Conservation (phyloP, 2,797 vertebrate species). For the Sphaeramia orbicularis region DNA sequence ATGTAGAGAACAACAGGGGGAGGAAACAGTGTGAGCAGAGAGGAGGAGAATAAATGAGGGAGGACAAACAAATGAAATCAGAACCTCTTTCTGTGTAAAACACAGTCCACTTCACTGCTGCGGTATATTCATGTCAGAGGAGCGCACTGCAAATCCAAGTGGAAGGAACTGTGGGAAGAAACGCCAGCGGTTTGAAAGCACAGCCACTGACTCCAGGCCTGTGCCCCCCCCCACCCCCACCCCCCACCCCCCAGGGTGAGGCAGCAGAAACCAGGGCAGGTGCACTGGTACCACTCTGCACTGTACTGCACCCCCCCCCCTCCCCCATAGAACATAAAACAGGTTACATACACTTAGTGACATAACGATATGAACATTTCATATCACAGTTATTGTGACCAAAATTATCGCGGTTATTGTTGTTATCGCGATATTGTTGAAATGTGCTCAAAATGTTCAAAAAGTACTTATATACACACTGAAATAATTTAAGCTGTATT, state of each 20-base stretch:
- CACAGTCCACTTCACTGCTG: background rate
- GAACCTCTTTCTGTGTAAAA: too few species aligned
- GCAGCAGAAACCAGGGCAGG: constrained; percentile 63
- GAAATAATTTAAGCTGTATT: too few species aligned
- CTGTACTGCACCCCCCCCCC: background rate
- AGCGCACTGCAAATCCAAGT: constrained; percentile 22
- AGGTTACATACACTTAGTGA: too few species aligned
- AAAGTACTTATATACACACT: too few species aligned
- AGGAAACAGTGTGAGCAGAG: too few species aligned
- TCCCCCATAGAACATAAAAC: background rate
- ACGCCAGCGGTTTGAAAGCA: constrained; percentile 32
- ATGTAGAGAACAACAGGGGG: constrained; percentile 24
- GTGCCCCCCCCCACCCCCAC: too few species aligned
- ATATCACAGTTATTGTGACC: too few species aligned
- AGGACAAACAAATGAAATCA: constrained; percentile 8
- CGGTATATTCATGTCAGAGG: constrained; percentile 23
- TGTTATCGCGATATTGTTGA: too few species aligned
- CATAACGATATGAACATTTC: too few species aligned
- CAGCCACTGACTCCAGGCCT: constrained; percentile 23
- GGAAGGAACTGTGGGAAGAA: constrained; percentile 10
- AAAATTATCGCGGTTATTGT: too few species aligned
- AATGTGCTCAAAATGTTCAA: too few species aligned
- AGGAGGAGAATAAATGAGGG: constrained; percentile 23
- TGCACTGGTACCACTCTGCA: constrained; percentile 14
- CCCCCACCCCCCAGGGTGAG: constrained; percentile 26